Base-by-base conservation (phyloP, 2,888 invertebrate species). In the Andrena hattorfiana region DNA sequence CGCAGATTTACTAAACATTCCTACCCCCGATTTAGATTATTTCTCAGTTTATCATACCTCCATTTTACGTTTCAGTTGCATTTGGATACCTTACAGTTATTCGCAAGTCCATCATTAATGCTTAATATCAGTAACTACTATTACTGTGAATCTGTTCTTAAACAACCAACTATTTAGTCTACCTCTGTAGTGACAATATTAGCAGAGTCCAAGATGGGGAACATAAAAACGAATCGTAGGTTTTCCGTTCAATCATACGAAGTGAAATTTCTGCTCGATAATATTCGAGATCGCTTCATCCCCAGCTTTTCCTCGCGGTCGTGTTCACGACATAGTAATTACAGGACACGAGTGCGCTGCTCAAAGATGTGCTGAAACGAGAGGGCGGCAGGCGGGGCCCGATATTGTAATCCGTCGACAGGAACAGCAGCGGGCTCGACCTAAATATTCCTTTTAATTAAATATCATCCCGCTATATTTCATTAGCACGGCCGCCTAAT, bases 381-480 rank as follows among this genome's bases (percentile, higher is more conserved):
- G 66, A 73, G 66, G 72, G 62, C 60, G 62, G 56, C 64, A 62
- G 77, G 77, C 80, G 54, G 76, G 60, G 71, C 64, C 67, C 82
- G 71, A 87, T 84, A 88, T 87, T 87, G 81, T 87, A 87, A 87
- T 87, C 75, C 60, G 75, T 76, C 73, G 70, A 70, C 75, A 35
- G 42, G 54, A 62, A 73, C 68, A 82, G 74, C 79, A 71, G 70
- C 76, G 70, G 42, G 64, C 56, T 81, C 79, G 85, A 85, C 87
- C 87, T 79, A 82, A 85, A 87, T 87, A 87, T 83, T 80, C 77
- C 72, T 84, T 87, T 88, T 89, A 89, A 89, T 89, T 88, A 87
- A 84, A 87, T 89, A 87, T 77, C 77, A 74, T 32, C 56, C 32
- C 42, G 69, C 76, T 78, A 81, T 73, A 67, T 87, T 84, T 87